Evolutionary conservation across 1,140 invertebrate genomes (phyloP), one percentile per base, ranked within the genome.

Genomic region (Chymomyza costata): DNA sequence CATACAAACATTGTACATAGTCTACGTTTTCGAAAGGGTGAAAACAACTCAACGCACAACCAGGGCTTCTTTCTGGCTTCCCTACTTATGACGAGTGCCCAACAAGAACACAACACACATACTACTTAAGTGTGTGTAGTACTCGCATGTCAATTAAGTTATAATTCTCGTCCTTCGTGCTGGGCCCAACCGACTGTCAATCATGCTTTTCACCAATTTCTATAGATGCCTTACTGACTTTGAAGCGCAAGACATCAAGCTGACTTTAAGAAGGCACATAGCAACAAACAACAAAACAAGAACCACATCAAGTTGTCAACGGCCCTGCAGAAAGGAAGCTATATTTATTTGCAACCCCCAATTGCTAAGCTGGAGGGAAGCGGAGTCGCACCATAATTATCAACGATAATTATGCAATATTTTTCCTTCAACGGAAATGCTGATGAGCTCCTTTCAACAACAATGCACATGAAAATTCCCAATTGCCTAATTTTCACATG

Each of bases 351-450:
- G n/a, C 71, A 78, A 78, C 71, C 71, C 71, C 31, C 30, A 30
- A 25, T 25, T 3, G 3, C 21, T 25, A 5, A 21, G 18, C 32
- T 38, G 17, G 2, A 19, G n/a, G 1, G 34, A 18, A 19, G 45
- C 11, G 25, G 34, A 37, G 47, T 52, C 41, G 43, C 43, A 21
- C 39, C 51, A 63, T 70, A 74, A 74, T 76, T 69, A 74, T 78
- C 73, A 80, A 66, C 71, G 37, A 67, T 78, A 78, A 78, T 78
- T 78, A 78, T 78, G 71, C 66, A 59, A 78, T 78, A 78, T 67
- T 70, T 63, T 43, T 14, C 32, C 54, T 28, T 52, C 39, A 17
- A 35, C n/a, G 14, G 14, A 2, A 6, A 8, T 32, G 47, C 17
- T n/a, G 30, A 25, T 43, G 30, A 40, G 31, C 40, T 46, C 65